These are phyloP conservation scores for Sebastes dallii DNA, from an alignment of 2,797 vertebrate species.

Conservation along the genomic window DNA sequence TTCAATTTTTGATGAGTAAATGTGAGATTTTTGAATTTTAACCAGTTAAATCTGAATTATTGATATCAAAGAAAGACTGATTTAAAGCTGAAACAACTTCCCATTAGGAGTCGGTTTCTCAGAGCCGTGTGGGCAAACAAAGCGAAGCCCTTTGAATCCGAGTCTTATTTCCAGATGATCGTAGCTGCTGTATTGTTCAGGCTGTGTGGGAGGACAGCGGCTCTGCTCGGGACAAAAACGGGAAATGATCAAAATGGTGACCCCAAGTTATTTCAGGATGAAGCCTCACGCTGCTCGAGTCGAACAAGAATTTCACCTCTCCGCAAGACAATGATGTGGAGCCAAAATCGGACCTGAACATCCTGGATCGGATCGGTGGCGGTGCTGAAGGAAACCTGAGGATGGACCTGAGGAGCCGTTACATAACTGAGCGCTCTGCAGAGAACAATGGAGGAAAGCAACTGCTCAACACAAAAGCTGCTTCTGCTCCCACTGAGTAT, in stretches of 20 bases:
- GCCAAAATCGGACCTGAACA: constrained; percentile 1
- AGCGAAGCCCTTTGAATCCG: not conserved
- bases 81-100: not conserved
- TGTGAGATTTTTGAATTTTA: not conserved
- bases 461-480: constrained; percentile 23
- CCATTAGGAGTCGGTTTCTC: not conserved
- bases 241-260: constrained; percentile 54
- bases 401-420: constrained; percentile 37
- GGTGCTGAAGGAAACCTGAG: constrained; percentile 21
- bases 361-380: constrained; percentile 12
- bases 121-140: not conserved
- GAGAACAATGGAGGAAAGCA: constrained; percentile 40
- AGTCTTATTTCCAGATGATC: not conserved
- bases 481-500: constrained; percentile 32
- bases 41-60: not conserved
- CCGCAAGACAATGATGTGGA: not conserved
- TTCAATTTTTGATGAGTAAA: not conserved
- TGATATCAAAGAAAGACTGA: not conserved
- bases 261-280: constrained; percentile 59
- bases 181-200: constrained; percentile 23
- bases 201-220: constrained; percentile 52
- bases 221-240: constrained; percentile 54
- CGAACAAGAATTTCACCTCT: constrained; percentile 12
- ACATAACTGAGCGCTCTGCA: constrained; percentile 46
- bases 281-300: constrained; percentile 22